These are phyloP conservation scores for Sitta carolinensis DNA, from an alignment of 2,797 vertebrate genomes.

Conservation along the genomic window DNA sequence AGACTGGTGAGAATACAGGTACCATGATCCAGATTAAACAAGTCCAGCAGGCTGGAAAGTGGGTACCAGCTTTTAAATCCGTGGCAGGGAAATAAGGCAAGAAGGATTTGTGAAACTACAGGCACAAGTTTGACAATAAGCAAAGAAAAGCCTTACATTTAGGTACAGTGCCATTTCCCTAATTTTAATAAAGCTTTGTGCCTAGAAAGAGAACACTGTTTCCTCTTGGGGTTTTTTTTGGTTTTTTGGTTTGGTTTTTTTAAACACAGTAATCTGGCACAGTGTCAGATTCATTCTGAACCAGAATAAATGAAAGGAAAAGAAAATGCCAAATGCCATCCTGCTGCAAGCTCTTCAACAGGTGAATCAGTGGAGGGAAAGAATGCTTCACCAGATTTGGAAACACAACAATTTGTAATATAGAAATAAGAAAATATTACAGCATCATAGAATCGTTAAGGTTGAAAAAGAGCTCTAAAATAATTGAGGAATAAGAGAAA, in stretches of 20 bases:
- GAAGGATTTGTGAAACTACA: not conserved
- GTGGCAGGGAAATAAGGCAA: not conserved
- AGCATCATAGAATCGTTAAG: fast-evolving
- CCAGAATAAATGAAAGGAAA: not conserved
- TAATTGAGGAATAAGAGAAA: not conserved
- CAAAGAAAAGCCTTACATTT: not conserved
- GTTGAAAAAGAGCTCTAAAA: not conserved
- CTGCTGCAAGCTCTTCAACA: not conserved
- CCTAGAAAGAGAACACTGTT: not conserved
- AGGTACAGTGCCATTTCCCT: not conserved
- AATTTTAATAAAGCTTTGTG: not conserved
- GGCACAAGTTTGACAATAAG: not conserved
- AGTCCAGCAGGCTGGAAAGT: not conserved
- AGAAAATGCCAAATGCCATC: not conserved
- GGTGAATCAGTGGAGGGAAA: not conserved
- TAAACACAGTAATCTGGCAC: not conserved
- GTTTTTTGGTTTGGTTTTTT: not conserved
- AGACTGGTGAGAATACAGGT: not conserved
- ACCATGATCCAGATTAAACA: not conserved
- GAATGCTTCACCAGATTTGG: not conserved
- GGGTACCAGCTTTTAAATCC: not conserved
- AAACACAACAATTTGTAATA: not conserved
- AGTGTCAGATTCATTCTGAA: not conserved
- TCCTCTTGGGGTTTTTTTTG: not conserved
- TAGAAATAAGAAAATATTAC: not conserved